Evolutionary conservation across 1,140 invertebrate genomes (phyloP), one percentile per base, ranked within the genome.

Genomic region (Hylaeus volcanicus): DNA sequence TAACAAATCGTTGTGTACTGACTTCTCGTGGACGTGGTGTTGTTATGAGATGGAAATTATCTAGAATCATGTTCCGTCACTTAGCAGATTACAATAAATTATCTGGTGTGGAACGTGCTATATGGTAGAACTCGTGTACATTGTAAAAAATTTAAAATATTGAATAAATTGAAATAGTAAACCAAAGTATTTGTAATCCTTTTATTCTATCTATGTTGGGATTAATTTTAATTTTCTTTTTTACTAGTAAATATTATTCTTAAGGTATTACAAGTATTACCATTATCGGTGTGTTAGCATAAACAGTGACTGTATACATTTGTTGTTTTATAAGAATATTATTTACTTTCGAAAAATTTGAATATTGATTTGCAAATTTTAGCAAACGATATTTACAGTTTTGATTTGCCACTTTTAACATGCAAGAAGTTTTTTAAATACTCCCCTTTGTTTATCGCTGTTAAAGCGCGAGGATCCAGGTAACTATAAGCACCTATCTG

Each of bases 81-180:
- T 92, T 98, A 71, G 97, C 96, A 1, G 98, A 99, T 94, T 97
- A 99, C 92, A 99, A 98, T 93, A 96, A 97, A 93, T 89, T 99
- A 15, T 95, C 96, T 63, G 98, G 98, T 61, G 95, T 98, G 2
- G 97, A 98, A 92, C 94, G 98, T 92, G 97, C 98, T 39, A 96
- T 97, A 93, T 99, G 98, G 98, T 96, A 94, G 37, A 65, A 9
- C 11, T 39, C 53, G 6, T 55, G 14, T 15, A 70, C 6, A 39
- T 39, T 56, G 56, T 26, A 45, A 58, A 43, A 4, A 48, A 43
- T 9, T 2, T 61, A 72, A 48, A 0, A 5, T 45, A 15, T 51
- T 68, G 8, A 68, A 51, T 68, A 68, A 51, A 68, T 5, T 51
- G 8, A 68, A 51, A 37, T 51, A 66, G 1, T 66, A 9, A 45